These are phyloP conservation scores for Diacarnus erythraeanus DNA, from an alignment of 37 sponge, comb jelly and placozoan species.

Conservation along the genomic window DNA sequence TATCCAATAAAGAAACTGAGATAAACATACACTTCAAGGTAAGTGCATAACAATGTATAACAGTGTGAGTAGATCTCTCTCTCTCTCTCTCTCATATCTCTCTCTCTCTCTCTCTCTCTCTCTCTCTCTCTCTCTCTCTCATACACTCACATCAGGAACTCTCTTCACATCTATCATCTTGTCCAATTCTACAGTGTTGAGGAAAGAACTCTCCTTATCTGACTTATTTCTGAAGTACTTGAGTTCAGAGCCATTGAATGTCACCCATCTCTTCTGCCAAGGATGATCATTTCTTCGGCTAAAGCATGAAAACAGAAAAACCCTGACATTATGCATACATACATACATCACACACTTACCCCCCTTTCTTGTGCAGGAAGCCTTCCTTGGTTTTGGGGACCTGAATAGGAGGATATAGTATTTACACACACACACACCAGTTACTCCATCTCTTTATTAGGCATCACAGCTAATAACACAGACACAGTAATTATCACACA, in stretches of 20 bases:
- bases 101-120: background rate
- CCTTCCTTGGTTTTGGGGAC: constrained; percentile 85
- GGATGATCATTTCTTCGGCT: constrained; percentile 18
- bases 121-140: background rate
- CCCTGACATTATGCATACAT: background rate
- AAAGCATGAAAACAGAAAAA: background rate
- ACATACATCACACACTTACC: constrained; percentile 52
- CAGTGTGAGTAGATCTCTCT: too few relatives aligned
- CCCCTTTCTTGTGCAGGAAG: constrained; percentile 85
- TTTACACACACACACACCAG: too few relatives aligned
- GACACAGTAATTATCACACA: too few relatives aligned
- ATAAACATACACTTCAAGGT: too few relatives aligned
- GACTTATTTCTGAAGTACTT: constrained; percentile 77
- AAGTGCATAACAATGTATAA: too few relatives aligned
- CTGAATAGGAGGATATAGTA: too few relatives aligned
- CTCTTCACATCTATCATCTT: constrained; percentile 81
- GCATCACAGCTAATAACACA: too few relatives aligned
- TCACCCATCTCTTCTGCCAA: constrained; percentile 85
- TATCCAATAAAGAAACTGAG: too few relatives aligned
- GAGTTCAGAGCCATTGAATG: constrained; percentile 76
- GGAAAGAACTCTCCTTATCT: constrained; percentile 57
- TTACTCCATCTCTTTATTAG: too few relatives aligned
- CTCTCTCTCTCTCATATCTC: background rate
- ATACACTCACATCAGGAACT: constrained; percentile 66
- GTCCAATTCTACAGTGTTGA: constrained; percentile 35